A percentile compares a stretch with the other conserved stretches of the same genome.
Evolutionary conservation across 2,797 vertebrate species (phyloP).

Genomic region (Euthynnus affinis): DNA sequence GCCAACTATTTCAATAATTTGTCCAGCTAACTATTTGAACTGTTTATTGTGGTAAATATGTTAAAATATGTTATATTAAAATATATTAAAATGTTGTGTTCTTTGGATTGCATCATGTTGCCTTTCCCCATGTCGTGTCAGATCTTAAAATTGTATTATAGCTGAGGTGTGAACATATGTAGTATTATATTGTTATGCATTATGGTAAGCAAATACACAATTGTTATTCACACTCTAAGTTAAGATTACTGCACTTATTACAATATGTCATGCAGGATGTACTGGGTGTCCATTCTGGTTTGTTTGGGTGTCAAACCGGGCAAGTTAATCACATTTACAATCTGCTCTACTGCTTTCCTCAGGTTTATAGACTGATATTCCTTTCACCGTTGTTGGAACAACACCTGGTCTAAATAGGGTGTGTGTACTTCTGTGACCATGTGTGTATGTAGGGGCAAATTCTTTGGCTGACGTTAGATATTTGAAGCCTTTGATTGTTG

Average conservation of each 20-base stretch:
- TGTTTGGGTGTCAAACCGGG: conserved; percentile 3
- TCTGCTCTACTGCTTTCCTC: background rate
- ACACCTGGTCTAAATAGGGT: conserved; percentile 30
- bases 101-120: too few species aligned
- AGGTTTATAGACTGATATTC: background rate
- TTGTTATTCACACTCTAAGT: background rate
- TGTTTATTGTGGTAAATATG: too few species aligned
- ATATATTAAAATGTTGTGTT: too few species aligned
- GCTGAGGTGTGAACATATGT: background rate
- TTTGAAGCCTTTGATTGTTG: conserved; percentile 26
- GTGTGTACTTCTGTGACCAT: background rate
- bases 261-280: background rate
- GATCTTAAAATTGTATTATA: background rate
- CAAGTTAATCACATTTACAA: conserved; percentile 4
- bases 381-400: conserved; percentile 8
- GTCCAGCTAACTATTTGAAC: too few species aligned
- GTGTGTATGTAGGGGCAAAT: conserved; percentile 2
- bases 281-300: background rate
- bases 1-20: too few species aligned
- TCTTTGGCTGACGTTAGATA: conserved; percentile 17
- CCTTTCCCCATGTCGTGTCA: fast-evolving
- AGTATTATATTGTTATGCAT: background rate
- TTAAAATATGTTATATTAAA: too few species aligned
- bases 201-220: background rate
- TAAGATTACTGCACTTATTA: background rate